phyloP scores from a whole-genome alignment of 2,797 vertebrate genomes.

The Platalea minor region DNA sequence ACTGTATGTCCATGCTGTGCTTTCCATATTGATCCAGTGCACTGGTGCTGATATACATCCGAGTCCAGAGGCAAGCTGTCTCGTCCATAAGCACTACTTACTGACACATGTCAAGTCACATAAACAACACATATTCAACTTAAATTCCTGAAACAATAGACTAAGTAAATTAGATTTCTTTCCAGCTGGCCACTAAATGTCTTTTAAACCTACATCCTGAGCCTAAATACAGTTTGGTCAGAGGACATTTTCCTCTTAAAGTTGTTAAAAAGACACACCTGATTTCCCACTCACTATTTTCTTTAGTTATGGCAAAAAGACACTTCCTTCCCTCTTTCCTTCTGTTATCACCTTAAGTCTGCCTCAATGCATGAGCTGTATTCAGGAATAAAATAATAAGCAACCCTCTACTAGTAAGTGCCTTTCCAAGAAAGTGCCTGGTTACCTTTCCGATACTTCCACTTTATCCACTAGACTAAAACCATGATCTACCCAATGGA shows the following conservation, averaged over 20 bases:
- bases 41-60: background rate
- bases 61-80: background rate
- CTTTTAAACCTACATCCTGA: background rate
- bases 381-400: background rate
- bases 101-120: slow-evolving; percentile 15
- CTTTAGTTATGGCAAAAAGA: background rate
- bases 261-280: background rate
- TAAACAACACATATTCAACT: background rate
- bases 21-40: background rate
- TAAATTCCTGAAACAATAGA: background rate
- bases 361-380: background rate
- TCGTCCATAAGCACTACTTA: background rate
- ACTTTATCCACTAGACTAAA: background rate
- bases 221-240: background rate
- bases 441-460: background rate
- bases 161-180: background rate
- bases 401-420: background rate
- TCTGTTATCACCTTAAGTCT: background rate
- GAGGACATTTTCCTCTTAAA: background rate
- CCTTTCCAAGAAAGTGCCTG: background rate
- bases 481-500: rapidly evolving
- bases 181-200: background rate
- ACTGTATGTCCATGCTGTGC: background rate
- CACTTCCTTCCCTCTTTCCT: background rate
- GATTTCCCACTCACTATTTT: background rate